These are phyloP conservation scores for Scarus forsteni DNA, from an alignment of 2,797 vertebrate genomes.

Conservation along the genomic window DNA sequence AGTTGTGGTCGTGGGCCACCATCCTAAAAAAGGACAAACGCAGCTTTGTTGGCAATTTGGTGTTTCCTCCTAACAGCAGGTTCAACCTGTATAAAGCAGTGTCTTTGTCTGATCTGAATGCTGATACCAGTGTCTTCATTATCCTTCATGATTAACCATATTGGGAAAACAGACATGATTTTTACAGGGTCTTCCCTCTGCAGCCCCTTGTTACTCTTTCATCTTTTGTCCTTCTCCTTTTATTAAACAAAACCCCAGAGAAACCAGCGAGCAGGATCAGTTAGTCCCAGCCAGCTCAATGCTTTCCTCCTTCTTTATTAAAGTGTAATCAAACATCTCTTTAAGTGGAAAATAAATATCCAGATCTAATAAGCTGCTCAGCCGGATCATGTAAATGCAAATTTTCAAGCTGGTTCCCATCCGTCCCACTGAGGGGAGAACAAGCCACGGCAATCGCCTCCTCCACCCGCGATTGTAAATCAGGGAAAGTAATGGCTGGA, in stretches of 20 bases:
- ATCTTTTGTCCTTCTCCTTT: conserved; percentile 87
- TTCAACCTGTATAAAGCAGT: conserved; percentile 31
- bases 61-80: conserved; percentile 40
- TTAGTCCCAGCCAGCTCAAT: conserved; percentile 87
- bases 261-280: conserved; percentile 90
- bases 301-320: conserved; percentile 93
- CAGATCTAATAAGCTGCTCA: conserved; percentile 98
- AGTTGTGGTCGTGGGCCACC: too few relatives aligned
- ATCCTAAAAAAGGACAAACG: too few relatives aligned
- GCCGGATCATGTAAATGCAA: conserved; percentile 99
- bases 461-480: conserved; percentile 93
- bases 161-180: conserved; percentile 47
- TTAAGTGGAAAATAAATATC: conserved; percentile 99
- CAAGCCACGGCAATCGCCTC: conserved; percentile 89
- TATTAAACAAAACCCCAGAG: conserved; percentile 90
- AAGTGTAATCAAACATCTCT: conserved; percentile 96
- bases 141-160: conserved; percentile 51
- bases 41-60: conserved; percentile 7
- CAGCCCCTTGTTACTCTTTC: conserved; percentile 63
- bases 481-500: conserved; percentile 96
- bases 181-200: conserved; percentile 21
- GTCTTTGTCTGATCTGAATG: conserved; percentile 46
- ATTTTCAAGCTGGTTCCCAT: conserved; percentile 96
- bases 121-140: conserved; percentile 47
- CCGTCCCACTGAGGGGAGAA: conserved; percentile 91